phyloP scores from a whole-genome alignment of 2,888 invertebrate species.

The Euproctis similis region DNA sequence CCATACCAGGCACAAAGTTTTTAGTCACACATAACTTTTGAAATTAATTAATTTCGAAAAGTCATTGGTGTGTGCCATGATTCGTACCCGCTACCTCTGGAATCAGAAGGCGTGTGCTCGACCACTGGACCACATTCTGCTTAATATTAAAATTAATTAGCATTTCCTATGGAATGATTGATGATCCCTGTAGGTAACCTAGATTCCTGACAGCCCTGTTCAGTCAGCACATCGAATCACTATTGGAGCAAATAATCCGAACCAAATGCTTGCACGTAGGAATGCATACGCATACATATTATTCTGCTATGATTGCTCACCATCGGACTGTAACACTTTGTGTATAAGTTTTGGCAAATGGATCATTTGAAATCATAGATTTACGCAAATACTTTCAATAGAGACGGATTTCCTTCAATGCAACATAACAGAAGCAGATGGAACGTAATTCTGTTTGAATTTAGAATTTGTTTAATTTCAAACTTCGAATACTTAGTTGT shows the following conservation, averaged over 20 bases:
- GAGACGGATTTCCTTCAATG: neutral
- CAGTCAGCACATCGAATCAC: slow-evolving; percentile 17
- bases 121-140: too few species aligned
- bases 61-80: too few species aligned
- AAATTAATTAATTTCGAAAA: too few species aligned
- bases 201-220: slow-evolving; percentile 11
- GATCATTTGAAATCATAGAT: neutral
- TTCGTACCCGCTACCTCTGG: too few species aligned
- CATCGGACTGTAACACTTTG: neutral
- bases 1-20: too few species aligned
- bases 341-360: too few species aligned
- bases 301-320: neutral
- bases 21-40: too few species aligned
- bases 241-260: slow-evolving; percentile 21
- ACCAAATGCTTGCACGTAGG: slow-evolving; percentile 22
- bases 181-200: too few species aligned
- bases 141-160: too few species aligned
- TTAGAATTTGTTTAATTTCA: neutral
- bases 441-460: neutral
- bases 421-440: neutral
- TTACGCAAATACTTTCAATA: neutral
- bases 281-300: slow-evolving; percentile 7
- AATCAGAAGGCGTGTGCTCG: too few species aligned
- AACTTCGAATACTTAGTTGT: too few species aligned
- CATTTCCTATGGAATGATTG: too few species aligned